Conservation (phyloP, 2,888 invertebrate genomes). For the Brachylomia viminalis region DNA sequence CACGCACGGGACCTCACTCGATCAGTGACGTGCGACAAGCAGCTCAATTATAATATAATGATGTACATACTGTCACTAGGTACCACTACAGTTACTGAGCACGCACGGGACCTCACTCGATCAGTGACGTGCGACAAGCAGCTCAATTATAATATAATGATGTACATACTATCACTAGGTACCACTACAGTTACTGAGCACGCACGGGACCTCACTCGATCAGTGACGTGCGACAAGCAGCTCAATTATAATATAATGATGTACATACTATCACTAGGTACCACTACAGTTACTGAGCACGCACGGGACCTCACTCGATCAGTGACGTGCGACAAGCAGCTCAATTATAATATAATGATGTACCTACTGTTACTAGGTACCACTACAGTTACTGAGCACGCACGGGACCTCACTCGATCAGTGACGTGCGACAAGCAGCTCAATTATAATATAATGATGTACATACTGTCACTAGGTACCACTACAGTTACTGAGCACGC, state of each 20-base stretch:
- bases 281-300: not conserved
- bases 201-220: too few species aligned
- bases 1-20: too few species aligned
- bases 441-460: not conserved
- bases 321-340: not conserved
- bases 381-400: not conserved
- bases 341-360: not conserved
- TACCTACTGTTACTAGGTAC: not conserved
- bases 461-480: not conserved
- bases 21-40: not conserved
- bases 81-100: not conserved
- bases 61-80: not conserved
- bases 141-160: not conserved
- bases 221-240: not conserved
- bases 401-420: not conserved
- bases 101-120: too few species aligned
- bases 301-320: too few species aligned
- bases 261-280: not conserved
- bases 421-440: not conserved
- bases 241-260: not conserved
- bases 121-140: not conserved
- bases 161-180: not conserved
- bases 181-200: not conserved
- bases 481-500: not conserved
- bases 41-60: not conserved